Evolutionary conservation across 2,888 invertebrate species (phyloP).

Genomic region (Nomada flava): DNA sequence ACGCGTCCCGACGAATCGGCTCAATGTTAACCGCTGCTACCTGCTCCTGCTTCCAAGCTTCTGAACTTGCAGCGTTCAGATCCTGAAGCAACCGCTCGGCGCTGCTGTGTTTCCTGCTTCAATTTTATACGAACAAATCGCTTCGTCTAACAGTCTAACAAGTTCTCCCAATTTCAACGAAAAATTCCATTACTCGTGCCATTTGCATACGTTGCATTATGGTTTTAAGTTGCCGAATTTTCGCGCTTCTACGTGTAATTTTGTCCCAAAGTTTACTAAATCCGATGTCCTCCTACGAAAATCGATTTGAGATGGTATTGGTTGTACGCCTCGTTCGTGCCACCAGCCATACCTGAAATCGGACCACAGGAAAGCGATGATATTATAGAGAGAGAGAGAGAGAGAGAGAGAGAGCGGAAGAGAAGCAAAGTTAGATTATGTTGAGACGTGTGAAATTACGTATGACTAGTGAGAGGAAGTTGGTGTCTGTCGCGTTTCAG

Average conservation of each 20-base stretch:
- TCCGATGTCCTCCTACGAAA: constrained; percentile 78
- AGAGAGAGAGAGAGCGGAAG: not conserved
- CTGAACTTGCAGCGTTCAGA: too few species aligned
- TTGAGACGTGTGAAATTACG: constrained; percentile 64
- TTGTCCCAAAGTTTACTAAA: constrained; percentile 74
- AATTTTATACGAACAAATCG: not conserved
- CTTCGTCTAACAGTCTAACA: not conserved
- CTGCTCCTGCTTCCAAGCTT: too few species aligned
- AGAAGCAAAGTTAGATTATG: not conserved
- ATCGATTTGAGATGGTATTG: constrained; percentile 72
- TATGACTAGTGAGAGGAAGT: constrained; percentile 76
- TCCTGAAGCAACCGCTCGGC: not conserved
- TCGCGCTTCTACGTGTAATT: constrained; percentile 76
- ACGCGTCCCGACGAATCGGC: constrained; percentile 26
- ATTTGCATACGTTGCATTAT: not conserved
- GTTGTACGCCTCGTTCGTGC: constrained; percentile 75
- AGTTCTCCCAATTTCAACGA: not conserved
- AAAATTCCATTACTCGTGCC: not conserved
- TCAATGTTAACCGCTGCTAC: not conserved
- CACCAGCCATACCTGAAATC: constrained; percentile 79
- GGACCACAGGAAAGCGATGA: not conserved
- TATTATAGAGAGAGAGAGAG: not conserved
- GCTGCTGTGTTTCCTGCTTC: not conserved
- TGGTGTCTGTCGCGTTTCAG: constrained; percentile 69
- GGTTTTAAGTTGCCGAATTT: constrained; percentile 67